Evolutionary conservation across 2,797 vertebrate species (phyloP).

Genomic region (Rhynchotus rufescens): DNA sequence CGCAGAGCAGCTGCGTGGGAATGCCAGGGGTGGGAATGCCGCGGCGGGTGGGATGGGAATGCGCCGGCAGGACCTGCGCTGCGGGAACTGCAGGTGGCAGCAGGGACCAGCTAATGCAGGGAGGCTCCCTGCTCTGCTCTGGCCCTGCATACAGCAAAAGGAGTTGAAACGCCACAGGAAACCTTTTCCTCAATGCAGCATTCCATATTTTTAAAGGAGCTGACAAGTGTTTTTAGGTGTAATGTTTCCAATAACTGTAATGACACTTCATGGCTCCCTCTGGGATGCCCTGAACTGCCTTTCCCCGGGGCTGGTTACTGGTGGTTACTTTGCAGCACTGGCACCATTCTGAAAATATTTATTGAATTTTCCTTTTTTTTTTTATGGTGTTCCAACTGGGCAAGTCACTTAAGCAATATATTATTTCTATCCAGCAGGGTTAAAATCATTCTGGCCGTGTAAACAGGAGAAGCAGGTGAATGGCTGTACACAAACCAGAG

Average conservation of each 20-base stretch:
- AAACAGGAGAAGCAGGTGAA: background rate
- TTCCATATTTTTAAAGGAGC: background rate
- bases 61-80: background rate
- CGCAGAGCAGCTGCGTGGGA: too few species aligned
- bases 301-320: background rate
- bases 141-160: background rate
- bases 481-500: background rate
- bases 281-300: background rate
- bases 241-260: background rate
- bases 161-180: background rate
- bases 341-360: background rate
- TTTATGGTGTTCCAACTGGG: background rate
- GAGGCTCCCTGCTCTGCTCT: background rate
- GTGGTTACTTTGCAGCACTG: background rate
- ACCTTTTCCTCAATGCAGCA: background rate
- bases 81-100: conserved; percentile 66
- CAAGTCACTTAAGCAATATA: background rate
- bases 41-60: background rate
- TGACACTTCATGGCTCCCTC: background rate
- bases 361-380: background rate
- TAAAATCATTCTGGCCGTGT: background rate
- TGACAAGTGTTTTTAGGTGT: background rate
- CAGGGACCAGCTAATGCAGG: conserved; percentile 16
- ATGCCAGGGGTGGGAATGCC: background rate
- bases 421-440: background rate